Evolutionary conservation across 2,888 invertebrate genomes (phyloP).

Genomic region (Aporophyla lueneburgensis): DNA sequence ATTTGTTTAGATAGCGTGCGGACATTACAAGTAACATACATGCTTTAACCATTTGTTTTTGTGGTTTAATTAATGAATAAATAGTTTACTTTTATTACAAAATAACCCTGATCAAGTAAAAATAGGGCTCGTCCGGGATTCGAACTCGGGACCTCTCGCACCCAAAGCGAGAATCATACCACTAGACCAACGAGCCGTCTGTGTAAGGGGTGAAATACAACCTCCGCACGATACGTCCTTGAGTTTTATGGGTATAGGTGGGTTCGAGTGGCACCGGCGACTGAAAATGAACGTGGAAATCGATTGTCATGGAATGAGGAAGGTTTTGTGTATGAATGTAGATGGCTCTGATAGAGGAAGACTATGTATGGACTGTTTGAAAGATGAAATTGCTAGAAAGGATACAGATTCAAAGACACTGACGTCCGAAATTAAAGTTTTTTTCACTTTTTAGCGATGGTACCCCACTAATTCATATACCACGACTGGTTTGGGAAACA

Average conservation of each 20-base stretch:
- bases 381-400: neutral
- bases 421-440: too few species aligned
- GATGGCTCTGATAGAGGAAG: neutral
- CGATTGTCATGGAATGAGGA: neutral
- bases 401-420: too few species aligned
- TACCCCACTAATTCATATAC: too few species aligned
- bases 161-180: slow-evolving; percentile 60
- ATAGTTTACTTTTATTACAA: neutral
- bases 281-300: neutral
- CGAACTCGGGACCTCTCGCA: slow-evolving; percentile 56
- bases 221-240: neutral
- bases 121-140: slow-evolving; percentile 53
- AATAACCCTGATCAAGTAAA: slow-evolving; percentile 10
- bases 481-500: too few species aligned
- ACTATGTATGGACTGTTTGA: neutral
- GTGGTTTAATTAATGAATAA: neutral
- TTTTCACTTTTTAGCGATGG: too few species aligned
- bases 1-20: too few species aligned
- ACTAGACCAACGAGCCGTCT: slow-evolving; percentile 55
- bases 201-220: slow-evolving; percentile 23
- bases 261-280: neutral
- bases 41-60: neutral
- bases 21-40: too few species aligned
- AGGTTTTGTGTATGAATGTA: neutral
- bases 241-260: neutral